Conservation (phyloP, 2,888 invertebrate species). For the Meteorus colon region DNA sequence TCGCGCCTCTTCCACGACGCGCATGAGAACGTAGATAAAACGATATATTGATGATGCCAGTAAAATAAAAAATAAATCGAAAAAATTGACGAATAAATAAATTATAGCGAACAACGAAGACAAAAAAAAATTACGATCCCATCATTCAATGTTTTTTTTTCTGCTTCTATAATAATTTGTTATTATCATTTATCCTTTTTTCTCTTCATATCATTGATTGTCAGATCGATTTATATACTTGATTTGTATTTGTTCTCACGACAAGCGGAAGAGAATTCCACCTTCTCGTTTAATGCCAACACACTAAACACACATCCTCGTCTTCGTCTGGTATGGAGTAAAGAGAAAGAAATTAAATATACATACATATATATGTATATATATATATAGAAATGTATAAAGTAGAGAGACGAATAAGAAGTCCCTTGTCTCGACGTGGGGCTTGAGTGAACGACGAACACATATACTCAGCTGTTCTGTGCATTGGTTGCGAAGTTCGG, state of each 20-base stretch:
- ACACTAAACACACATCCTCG: neutral
- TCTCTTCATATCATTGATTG: neutral
- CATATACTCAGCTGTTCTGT: constrained; percentile 48
- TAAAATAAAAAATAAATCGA: no score
- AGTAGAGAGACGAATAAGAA: constrained; percentile 36
- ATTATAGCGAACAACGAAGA: neutral
- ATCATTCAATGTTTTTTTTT: neutral
- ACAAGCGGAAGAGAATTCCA: constrained; percentile 30
- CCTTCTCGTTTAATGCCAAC: constrained; percentile 18
- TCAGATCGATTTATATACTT: constrained; percentile 2
- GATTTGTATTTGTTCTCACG: constrained; percentile 34
- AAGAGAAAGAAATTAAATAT: neutral
- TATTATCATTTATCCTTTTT: neutral
- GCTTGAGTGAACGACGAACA: constrained; percentile 45
- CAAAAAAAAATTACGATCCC: neutral
- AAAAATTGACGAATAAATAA: neutral
- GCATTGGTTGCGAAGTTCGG: constrained; percentile 30
- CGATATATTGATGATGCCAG: neutral
- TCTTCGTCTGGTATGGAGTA: neutral
- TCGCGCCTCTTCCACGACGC: constrained; percentile 9
- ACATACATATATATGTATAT: neutral
- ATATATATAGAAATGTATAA: constrained; percentile 16
- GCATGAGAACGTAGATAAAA: neutral
- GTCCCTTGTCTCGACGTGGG: constrained; percentile 22
- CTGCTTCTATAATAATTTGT: neutral